These are phyloP conservation scores for Orchesella flavescens DNA, from an alignment of 2,888 invertebrate genomes.

Conservation along the genomic window DNA sequence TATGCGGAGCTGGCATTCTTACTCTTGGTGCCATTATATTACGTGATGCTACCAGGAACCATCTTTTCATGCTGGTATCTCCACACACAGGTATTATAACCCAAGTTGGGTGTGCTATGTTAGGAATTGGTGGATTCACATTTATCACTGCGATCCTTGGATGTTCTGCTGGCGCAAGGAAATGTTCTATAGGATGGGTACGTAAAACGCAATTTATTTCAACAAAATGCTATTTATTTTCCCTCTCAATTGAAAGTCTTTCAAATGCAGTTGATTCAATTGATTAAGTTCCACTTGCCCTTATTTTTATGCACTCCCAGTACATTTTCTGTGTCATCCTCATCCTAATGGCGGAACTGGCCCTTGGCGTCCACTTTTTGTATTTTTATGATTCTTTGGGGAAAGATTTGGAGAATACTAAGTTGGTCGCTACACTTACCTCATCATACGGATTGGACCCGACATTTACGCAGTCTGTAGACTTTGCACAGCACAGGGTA, in stretches of 20 bases:
- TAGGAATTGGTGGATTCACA: slow-evolving; percentile 70
- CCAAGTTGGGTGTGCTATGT: slow-evolving; percentile 69
- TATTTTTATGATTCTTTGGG: slow-evolving; percentile 70
- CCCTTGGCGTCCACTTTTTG: slow-evolving; percentile 69
- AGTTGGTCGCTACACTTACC: slow-evolving; percentile 68
- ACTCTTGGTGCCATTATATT: slow-evolving; percentile 67
- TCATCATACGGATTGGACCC: slow-evolving; percentile 69
- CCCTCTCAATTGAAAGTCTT: background rate
- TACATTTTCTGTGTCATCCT: slow-evolving; percentile 70
- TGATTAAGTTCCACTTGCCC: background rate
- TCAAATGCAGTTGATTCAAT: background rate
- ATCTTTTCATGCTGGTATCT: slow-evolving; percentile 70
- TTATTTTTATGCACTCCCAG: slow-evolving; percentile 48
- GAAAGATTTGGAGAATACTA: slow-evolving; percentile 68
- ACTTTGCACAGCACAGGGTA: slow-evolving; percentile 71
- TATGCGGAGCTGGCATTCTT: slow-evolving; percentile 69
- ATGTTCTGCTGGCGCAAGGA: slow-evolving; percentile 68
- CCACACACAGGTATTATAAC: slow-evolving; percentile 69
- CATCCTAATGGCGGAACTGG: slow-evolving; percentile 69
- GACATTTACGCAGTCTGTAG: slow-evolving; percentile 70
- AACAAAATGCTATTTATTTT: background rate
- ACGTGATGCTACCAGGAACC: slow-evolving; percentile 68
- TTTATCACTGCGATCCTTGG: slow-evolving; percentile 70
- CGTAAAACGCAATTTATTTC: background rate
- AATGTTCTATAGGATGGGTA: slow-evolving; percentile 72